Percentiles rank a stretch among this genome's conserved stretches.
These are phyloP conservation scores for Leuctra nigra DNA, from an alignment of 2,888 invertebrate genomes.

Conservation along the genomic window DNA sequence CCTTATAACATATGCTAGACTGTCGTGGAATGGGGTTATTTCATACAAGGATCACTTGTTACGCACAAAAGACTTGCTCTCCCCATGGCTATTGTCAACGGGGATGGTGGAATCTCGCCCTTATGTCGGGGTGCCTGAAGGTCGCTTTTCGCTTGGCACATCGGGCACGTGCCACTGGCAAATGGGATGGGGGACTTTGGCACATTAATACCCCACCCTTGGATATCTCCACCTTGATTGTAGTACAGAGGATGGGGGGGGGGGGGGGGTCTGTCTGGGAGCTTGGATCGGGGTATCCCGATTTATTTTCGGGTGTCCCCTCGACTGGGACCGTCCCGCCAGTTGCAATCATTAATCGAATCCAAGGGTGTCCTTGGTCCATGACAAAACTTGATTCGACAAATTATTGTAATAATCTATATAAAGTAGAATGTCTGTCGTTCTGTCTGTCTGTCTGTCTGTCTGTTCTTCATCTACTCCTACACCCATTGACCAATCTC, in stretches of 20 bases:
- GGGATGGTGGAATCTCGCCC: not conserved
- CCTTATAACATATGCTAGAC: not conserved
- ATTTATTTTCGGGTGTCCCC: not conserved
- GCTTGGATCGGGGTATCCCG: not conserved
- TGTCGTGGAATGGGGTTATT: not conserved
- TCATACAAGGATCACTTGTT: slow-evolving; percentile 23
- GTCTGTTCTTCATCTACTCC: no score
- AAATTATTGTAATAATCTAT: no score
- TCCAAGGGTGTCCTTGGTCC: not conserved
- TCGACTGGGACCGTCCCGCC: not conserved
- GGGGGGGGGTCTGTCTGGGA: not conserved
- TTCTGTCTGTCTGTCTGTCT: no score
- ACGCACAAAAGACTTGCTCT: slow-evolving; percentile 21
- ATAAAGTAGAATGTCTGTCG: no score
- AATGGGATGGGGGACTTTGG: slow-evolving; percentile 11
- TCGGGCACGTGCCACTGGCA: slow-evolving; percentile 20
- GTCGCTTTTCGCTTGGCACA: not conserved
- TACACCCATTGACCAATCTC: no score
- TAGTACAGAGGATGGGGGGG: not conserved
- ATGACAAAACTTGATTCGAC: not conserved
- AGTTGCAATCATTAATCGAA: not conserved
- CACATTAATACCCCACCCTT: slow-evolving; percentile 21
- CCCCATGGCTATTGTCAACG: not conserved
- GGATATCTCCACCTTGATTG: not conserved
- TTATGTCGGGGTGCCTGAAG: not conserved